Percentiles rank a stretch among this genome's conserved stretches.
phyloP scores from a whole-genome alignment of 2,888 invertebrate genomes.

The Acanthosepion esculentum region DNA sequence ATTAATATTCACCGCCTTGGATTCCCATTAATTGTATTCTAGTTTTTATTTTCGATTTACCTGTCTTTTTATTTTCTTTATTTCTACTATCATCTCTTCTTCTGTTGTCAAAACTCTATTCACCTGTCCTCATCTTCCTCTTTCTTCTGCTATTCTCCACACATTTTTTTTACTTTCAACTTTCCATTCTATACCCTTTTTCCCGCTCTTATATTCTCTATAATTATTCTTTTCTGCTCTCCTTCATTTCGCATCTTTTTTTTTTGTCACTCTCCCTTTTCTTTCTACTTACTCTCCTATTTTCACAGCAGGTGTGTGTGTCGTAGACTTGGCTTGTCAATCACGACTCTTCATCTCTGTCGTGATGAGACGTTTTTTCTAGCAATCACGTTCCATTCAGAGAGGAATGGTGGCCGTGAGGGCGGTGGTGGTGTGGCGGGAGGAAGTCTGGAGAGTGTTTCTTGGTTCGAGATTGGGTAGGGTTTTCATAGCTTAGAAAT shows the following conservation, averaged over 20 bases:
- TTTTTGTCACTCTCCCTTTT: background rate
- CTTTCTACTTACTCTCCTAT: background rate
- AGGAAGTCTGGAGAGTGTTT: background rate
- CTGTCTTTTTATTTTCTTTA: too few species aligned
- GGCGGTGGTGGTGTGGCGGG: background rate
- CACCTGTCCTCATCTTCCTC: too few species aligned
- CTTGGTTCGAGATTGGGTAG: background rate
- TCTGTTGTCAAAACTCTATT: too few species aligned
- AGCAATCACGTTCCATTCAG: slow-evolving; percentile 18
- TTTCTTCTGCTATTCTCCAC: too few species aligned
- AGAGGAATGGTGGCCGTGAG: background rate
- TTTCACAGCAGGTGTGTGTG: slow-evolving; percentile 23
- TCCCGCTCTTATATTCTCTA: background rate
- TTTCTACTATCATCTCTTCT: too few species aligned
- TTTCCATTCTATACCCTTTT: background rate
- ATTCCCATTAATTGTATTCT: too few species aligned
- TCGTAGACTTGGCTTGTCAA: background rate
- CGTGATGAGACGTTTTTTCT: slow-evolving; percentile 9
- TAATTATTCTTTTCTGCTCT: background rate
- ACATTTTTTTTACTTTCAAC: too few species aligned
- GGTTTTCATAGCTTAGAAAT: background rate
- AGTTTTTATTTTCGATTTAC: too few species aligned
- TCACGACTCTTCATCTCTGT: slow-evolving; percentile 12
- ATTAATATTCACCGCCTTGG: too few species aligned
- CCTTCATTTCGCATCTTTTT: background rate